phyloP scores from a whole-genome alignment of 1,140 invertebrate genomes.

The Hermetia illucens region DNA sequence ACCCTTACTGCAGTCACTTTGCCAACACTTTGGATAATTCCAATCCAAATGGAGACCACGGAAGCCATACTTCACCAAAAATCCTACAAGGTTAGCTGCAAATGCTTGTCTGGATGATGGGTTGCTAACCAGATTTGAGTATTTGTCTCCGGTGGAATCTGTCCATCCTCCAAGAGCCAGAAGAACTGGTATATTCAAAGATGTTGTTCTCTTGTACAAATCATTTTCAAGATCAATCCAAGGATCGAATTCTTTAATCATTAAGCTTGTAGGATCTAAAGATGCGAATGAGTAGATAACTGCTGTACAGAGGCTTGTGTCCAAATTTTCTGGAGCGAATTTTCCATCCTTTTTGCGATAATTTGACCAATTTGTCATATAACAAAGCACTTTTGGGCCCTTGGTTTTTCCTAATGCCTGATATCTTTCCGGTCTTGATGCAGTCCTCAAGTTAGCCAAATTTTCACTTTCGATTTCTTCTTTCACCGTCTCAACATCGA shows the following conservation, averaged over 20 bases:
- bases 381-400: conserved; percentile 52
- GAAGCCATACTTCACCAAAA: conserved; percentile 59
- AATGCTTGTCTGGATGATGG: conserved; percentile 49
- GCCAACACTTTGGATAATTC: conserved; percentile 88
- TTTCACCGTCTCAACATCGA: conserved; percentile 12
- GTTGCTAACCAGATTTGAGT: conserved; percentile 57
- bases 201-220: conserved; percentile 33
- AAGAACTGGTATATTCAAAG: conserved; percentile 42
- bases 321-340: conserved; percentile 73
- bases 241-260: conserved; percentile 64
- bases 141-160: conserved; percentile 71
- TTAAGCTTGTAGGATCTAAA: conserved; percentile 57
- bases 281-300: conserved; percentile 83
- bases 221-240: conserved; percentile 77
- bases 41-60: conserved; percentile 75
- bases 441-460: conserved; percentile 14
- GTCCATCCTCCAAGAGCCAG: conserved; percentile 83
- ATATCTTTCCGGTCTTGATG: neutral
- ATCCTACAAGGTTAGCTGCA: conserved; percentile 46
- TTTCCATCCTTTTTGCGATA: conserved; percentile 68
- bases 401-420: neutral
- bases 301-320: conserved; percentile 68
- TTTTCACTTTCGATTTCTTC: conserved; percentile 9
- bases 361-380: conserved; percentile 78
- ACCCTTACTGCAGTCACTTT: conserved; percentile 72